Evolutionary conservation across 2,797 vertebrate species (phyloP), one percentile per base, ranked within the genome.

Genomic region (Apogon hyalosoma): DNA sequence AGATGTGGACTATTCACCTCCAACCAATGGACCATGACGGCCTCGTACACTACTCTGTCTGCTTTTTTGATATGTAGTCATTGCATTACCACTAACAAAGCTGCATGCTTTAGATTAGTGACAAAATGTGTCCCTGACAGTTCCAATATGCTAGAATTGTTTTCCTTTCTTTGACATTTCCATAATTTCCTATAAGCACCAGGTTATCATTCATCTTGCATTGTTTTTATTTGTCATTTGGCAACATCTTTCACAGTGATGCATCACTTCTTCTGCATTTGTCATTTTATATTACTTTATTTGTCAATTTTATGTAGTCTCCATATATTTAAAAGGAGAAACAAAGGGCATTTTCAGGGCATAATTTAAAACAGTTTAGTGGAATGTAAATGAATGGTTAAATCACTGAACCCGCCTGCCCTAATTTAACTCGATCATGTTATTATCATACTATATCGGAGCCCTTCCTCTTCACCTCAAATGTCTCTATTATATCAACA

Each of bases 291-390:
- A 77, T 79, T 45, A 66, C 38, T 40, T 59, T 57, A 47, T 88
- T 82, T 65, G 69, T 83, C 75, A 82, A 63, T 46, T 84, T 65
- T 80, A 81, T 84, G 61, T 51, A 11, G 40, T 38, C 12, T 0
- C 61, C 16, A 24, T 54, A 45, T 28, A 39, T 79, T 63, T 53
- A 33, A 28, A 28, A 6, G 24, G 24, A 28, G 24, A 28, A 28
- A 28, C 24, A 6, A 28, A 28, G 6, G 24, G 24, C 4, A 3
- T 3, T 28, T 28, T 28, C 24, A 28, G 24, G 5, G 5, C 5
- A 28, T 28, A 28, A 6, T 28, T 28, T 28, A 28, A 28, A 28
- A 28, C 24, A 28, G 24, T 28, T 28, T 6, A 28, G 4, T 28
- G 24, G 4, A 28, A 28, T 28, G 24, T 28, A 6, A 28, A 28